Evolutionary conservation across 1,140 invertebrate genomes (phyloP).

Genomic region (Ceratoteleas bidentatus): DNA sequence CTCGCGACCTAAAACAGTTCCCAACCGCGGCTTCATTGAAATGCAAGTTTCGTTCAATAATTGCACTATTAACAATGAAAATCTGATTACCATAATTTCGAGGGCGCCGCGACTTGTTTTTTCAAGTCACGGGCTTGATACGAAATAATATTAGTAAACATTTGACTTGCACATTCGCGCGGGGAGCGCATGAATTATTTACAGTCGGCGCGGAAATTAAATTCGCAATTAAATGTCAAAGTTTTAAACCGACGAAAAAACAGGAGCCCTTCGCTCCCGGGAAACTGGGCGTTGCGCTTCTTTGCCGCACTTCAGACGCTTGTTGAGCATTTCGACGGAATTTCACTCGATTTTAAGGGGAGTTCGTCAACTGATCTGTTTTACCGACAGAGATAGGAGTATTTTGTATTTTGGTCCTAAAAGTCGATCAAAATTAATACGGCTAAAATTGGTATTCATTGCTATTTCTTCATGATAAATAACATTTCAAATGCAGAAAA

Average conservation of each 20-base stretch:
- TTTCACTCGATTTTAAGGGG: too few relatives aligned
- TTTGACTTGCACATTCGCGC: slow-evolving; percentile 17
- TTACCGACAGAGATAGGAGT: too few relatives aligned
- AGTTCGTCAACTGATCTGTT: too few relatives aligned
- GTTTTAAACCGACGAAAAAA: background rate
- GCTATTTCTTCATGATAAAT: too few relatives aligned
- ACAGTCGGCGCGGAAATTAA: background rate
- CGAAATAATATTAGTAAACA: slow-evolving; percentile 13
- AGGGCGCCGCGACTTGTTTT: slow-evolving; percentile 15
- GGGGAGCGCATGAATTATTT: background rate
- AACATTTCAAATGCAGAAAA: too few relatives aligned
- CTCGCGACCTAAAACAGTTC: background rate
- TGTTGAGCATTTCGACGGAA: too few relatives aligned
- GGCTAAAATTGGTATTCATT: too few relatives aligned
- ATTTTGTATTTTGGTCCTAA: too few relatives aligned
- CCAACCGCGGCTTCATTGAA: background rate
- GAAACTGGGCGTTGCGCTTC: too few relatives aligned
- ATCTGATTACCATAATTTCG: slow-evolving; percentile 12
- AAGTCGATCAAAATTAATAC: too few relatives aligned
- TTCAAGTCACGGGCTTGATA: slow-evolving; percentile 1
- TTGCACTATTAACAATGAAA: slow-evolving; percentile 7
- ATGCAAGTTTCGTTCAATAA: background rate
- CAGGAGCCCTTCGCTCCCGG: slow-evolving; percentile 14
- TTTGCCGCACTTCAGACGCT: too few relatives aligned
- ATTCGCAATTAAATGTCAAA: slow-evolving; percentile 8